These are phyloP conservation scores for Leptobrachium leishanense DNA, from an alignment of 2,113 vertebrate species.

Conservation along the genomic window DNA sequence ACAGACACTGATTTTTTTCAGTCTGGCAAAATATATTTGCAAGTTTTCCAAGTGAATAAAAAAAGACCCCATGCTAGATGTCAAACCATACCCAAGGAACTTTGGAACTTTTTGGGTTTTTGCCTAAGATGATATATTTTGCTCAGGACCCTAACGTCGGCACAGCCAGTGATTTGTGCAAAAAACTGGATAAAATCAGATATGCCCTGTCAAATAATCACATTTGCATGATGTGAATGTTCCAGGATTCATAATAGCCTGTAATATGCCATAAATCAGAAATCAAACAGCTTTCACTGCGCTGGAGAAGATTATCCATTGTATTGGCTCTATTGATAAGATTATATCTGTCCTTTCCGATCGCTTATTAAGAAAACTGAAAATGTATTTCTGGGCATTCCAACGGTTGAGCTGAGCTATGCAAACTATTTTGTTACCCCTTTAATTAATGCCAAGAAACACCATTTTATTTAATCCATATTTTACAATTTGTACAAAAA, in stretches of 20 bases:
- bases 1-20: slow-evolving; percentile 28
- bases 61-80: slow-evolving; percentile 8
- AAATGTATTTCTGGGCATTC: too few species aligned
- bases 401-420: too few species aligned
- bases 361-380: too few species aligned
- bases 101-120: neutral
- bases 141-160: neutral
- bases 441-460: too few species aligned
- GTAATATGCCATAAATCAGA: neutral
- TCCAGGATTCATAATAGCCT: neutral
- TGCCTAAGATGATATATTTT: slow-evolving; percentile 10
- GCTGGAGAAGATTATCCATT: too few species aligned
- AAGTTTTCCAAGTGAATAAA: neutral
- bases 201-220: slow-evolving; percentile 9
- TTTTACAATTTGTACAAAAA: too few species aligned
- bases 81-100: neutral
- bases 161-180: slow-evolving; percentile 4
- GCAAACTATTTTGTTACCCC: too few species aligned
- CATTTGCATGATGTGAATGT: slow-evolving; percentile 32
- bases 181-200: slow-evolving; percentile 36
- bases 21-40: neutral
- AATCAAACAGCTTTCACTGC: too few species aligned
- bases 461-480: too few species aligned
- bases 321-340: too few species aligned
- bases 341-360: too few species aligned